phyloP scores from a whole-genome alignment of 2,888 invertebrate species.

The Brenthis daphne region DNA sequence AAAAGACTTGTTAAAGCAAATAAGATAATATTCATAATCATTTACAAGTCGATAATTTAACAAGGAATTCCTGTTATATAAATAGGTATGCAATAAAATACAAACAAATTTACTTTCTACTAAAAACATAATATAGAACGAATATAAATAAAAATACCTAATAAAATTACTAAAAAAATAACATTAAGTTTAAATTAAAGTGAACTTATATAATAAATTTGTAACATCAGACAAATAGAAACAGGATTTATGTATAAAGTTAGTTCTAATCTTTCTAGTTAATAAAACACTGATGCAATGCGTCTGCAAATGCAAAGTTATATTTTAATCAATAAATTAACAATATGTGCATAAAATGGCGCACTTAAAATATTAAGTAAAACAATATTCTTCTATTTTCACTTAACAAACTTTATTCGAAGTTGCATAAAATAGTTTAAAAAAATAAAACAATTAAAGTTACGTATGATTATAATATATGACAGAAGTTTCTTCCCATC shows the following conservation, averaged over 20 bases:
- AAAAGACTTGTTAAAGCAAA: too few relatives aligned
- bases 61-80: too few relatives aligned
- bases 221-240: conserved; percentile 2
- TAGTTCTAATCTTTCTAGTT: not conserved
- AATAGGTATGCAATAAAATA: too few relatives aligned
- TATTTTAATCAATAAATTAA: not conserved
- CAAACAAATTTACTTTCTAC: too few relatives aligned
- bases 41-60: too few relatives aligned
- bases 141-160: too few relatives aligned
- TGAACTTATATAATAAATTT: conserved; percentile 6
- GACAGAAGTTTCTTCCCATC: not conserved
- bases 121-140: too few relatives aligned
- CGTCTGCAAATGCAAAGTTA: not conserved
- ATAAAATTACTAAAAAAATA: too few relatives aligned
- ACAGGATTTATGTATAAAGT: not conserved
- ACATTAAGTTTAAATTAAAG: not conserved
- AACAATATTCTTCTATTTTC: not conserved
- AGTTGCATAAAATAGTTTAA: not conserved
- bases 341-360: not conserved
- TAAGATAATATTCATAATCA: too few relatives aligned
- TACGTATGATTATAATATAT: not conserved
- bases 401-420: not conserved
- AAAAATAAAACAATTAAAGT: not conserved
- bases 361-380: not conserved
- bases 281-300: not conserved